Percentiles rank a stretch among this genome's conserved stretches.
Conservation (phyloP, 2,113 vertebrate genomes). For the Morone chrysops region DNA sequence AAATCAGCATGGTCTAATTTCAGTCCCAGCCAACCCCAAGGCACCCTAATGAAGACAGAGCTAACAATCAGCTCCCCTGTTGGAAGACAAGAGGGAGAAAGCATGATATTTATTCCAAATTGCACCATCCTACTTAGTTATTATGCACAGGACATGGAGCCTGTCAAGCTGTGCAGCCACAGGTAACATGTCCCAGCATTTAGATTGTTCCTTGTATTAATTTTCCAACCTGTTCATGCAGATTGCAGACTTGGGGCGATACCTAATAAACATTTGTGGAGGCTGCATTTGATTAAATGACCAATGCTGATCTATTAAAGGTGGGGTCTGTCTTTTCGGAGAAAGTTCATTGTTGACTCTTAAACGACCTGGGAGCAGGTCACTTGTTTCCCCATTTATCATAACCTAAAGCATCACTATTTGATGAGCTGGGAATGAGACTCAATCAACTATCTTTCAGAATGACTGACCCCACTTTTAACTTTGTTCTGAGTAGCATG, state of each 20-base stretch:
- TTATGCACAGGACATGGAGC: conserved; percentile 27
- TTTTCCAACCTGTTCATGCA: conserved; percentile 9
- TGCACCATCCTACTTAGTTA: conserved; percentile 13
- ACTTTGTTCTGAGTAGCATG: neutral
- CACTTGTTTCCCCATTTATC: too few relatives aligned
- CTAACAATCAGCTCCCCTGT: conserved; percentile 54
- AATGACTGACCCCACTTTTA: neutral
- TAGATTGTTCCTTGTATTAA: neutral
- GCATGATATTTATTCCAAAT: conserved; percentile 36
- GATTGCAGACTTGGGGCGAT: neutral
- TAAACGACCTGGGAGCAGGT: too few relatives aligned
- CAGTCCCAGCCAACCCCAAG: conserved; percentile 39
- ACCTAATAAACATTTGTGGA: neutral
- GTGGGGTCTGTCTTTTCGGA: too few relatives aligned
- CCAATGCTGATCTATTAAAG: neutral
- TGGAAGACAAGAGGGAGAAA: conserved; percentile 23
- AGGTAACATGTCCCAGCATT: conserved; percentile 15
- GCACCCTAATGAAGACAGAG: conserved; percentile 46
- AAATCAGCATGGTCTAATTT: conserved; percentile 60
- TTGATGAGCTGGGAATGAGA: too few relatives aligned
- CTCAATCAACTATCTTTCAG: too few relatives aligned
- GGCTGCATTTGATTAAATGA: neutral
- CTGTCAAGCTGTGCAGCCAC: conserved; percentile 15
- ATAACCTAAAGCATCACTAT: too few relatives aligned
- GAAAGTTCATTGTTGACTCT: too few relatives aligned